Evolutionary conservation across 2,113 vertebrate species (phyloP), one percentile per base, ranked within the genome.

Genomic region (Corythornis madagascariensis): DNA sequence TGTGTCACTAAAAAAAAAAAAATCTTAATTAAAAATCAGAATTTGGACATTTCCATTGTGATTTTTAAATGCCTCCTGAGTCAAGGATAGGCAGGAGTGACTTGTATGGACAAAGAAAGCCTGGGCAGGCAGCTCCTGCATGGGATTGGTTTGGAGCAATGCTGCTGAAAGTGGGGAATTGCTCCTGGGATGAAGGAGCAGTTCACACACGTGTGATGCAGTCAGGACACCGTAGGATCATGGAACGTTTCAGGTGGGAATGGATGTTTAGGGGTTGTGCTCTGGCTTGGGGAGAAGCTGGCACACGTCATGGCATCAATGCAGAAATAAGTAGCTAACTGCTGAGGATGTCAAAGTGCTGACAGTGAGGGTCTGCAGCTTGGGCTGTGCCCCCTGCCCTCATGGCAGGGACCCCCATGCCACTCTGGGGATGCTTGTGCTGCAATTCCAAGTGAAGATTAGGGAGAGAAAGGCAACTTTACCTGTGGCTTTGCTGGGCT

Each of bases 261-360:
- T 47, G 47, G 47, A 47, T 11, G 47, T 47, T 47, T 47, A 24
- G 26, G 26, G 13, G 50, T 26, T 11, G 0, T 4, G 10, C 20
- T 19, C 15, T 9, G 42, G 20, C n/a, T 31, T 18, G 52, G 40
- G 20, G n/a, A 7, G 26, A 47, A 38, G 63, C 52, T 47, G 52
- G 15, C 6, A 1, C 6, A 4, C 1, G 10, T 22, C 28, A 7
- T n/a, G 7, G 29, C 1, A 0, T 43, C 53, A 10, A 1, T 4
- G 42, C 11, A 50, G 61, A 48, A 28, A 9, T 31, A 47, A 20
- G n/a, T 7, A 18, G n/a, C 21, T 57, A 28, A 16, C 12, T 10
- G 24, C 24, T 16, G 33, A 25, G 33, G 33, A 8, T 66, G 22
- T 50, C 0, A 1, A 12, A 28, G 29, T 9, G 35, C 9, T 38